These are phyloP conservation scores for Scaptomyza parva DNA, from an alignment of 2,888 invertebrate genomes.

Conservation along the genomic window DNA sequence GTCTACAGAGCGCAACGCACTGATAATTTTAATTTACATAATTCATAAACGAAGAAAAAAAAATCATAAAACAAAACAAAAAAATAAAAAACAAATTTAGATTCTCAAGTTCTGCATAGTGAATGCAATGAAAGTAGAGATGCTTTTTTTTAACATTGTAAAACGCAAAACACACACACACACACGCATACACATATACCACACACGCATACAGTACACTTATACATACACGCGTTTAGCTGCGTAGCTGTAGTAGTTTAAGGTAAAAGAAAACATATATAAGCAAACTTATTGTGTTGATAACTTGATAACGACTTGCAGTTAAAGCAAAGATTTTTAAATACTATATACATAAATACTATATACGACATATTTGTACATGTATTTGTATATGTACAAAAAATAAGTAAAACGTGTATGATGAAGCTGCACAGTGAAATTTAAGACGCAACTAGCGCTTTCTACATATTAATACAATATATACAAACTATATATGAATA, in stretches of 20 bases:
- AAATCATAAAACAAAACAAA: slow-evolving; percentile 19
- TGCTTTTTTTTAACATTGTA: slow-evolving; percentile 8
- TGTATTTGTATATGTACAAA: slow-evolving; percentile 31
- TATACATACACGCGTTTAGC: slow-evolving; percentile 39
- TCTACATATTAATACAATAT: slow-evolving; percentile 50
- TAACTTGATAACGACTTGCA: slow-evolving; percentile 47
- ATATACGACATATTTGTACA: slow-evolving; percentile 30
- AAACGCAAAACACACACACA: slow-evolving; percentile 5
- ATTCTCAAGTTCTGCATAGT: slow-evolving; percentile 42
- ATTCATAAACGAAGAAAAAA: slow-evolving; percentile 35
- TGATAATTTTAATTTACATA: slow-evolving; percentile 79
- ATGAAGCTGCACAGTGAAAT: slow-evolving; percentile 58
- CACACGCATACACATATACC: slow-evolving; percentile 14
- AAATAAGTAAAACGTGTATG: slow-evolving; percentile 36
- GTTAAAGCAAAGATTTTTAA: slow-evolving; percentile 58
- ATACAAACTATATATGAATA: slow-evolving; percentile 35
- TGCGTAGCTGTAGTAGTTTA: slow-evolving; percentile 64
- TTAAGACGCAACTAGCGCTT: slow-evolving; percentile 56
- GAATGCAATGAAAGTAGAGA: slow-evolving; percentile 8
- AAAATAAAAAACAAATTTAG: slow-evolving; percentile 30
- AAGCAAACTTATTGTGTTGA: slow-evolving; percentile 37
- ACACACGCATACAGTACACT: slow-evolving; percentile 2
- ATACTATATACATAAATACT: slow-evolving; percentile 39
- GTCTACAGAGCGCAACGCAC: slow-evolving; percentile 79
- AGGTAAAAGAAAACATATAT: slow-evolving; percentile 35